Evolutionary conservation across 1,140 invertebrate genomes (phyloP).

Genomic region (Berghia stephanieae): DNA sequence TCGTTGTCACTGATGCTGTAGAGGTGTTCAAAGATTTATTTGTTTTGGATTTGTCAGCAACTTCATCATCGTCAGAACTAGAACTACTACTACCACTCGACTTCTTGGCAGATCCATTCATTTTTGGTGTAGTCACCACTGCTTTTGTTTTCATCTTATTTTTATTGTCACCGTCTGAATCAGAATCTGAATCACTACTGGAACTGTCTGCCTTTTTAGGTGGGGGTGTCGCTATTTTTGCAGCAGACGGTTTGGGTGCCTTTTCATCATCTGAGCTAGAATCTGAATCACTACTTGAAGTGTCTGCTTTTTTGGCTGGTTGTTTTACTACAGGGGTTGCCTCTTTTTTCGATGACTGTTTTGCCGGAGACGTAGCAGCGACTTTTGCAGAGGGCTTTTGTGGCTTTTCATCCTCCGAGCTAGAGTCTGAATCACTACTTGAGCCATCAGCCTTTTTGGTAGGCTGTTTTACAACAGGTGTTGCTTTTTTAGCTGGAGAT

Average conservation of each 20-base stretch:
- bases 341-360: neutral
- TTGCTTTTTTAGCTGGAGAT: neutral
- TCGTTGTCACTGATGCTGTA: conserved; percentile 27
- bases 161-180: too few relatives aligned
- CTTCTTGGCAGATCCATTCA: too few relatives aligned
- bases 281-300: conserved; percentile 39
- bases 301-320: conserved; percentile 22
- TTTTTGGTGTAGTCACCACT: too few relatives aligned
- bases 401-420: conserved; percentile 36
- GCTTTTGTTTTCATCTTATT: too few relatives aligned
- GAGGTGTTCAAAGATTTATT: conserved; percentile 22
- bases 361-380: neutral
- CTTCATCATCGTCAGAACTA: conserved; percentile 45
- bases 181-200: conserved; percentile 12
- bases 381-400: conserved; percentile 17
- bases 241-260: conserved; percentile 26
- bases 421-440: conserved; percentile 37
- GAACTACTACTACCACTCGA: conserved; percentile 27
- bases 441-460: conserved; percentile 29
- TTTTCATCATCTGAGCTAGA: conserved; percentile 36
- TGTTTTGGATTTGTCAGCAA: conserved; percentile 14
- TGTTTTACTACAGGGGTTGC: neutral
- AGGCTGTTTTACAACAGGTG: neutral
- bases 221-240: conserved; percentile 15
- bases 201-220: neutral